Percentiles rank a stretch among this genome's conserved stretches.
Evolutionary conservation across 2,888 invertebrate genomes (phyloP).

Genomic region (Terebella lapidaria): DNA sequence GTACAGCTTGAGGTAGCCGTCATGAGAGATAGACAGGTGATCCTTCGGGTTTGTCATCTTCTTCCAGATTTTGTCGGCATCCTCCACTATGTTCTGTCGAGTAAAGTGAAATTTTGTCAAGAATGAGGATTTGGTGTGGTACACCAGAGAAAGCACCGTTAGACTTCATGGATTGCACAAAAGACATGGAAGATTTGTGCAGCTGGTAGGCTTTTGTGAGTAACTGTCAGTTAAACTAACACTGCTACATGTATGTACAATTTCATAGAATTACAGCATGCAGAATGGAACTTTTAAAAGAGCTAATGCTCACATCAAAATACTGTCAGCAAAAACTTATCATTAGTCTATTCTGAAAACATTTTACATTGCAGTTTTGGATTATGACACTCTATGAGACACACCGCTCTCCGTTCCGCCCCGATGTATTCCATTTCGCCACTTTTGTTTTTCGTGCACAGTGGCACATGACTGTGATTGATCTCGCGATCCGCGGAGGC

Average conservation of each 20-base stretch:
- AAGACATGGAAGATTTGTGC: no score
- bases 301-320: no score
- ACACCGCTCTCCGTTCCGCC: background rate
- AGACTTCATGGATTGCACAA: background rate
- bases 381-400: background rate
- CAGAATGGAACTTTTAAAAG: no score
- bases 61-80: conserved; percentile 41
- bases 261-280: no score
- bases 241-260: no score
- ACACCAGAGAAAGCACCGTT: background rate
- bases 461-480: conserved; percentile 37
- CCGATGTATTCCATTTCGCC: background rate
- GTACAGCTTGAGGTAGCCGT: conserved; percentile 53
- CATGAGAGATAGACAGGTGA: conserved; percentile 43
- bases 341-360: no score
- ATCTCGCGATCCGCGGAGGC: conserved; percentile 40
- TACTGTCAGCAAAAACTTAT: no score
- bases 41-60: conserved; percentile 39
- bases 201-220: no score
- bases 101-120: background rate
- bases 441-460: background rate
- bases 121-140: background rate
- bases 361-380: no score
- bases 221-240: no score
- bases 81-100: conserved; percentile 32